Base-by-base conservation (phyloP, 2,888 invertebrate species). In the Pediacus dermestoides region DNA sequence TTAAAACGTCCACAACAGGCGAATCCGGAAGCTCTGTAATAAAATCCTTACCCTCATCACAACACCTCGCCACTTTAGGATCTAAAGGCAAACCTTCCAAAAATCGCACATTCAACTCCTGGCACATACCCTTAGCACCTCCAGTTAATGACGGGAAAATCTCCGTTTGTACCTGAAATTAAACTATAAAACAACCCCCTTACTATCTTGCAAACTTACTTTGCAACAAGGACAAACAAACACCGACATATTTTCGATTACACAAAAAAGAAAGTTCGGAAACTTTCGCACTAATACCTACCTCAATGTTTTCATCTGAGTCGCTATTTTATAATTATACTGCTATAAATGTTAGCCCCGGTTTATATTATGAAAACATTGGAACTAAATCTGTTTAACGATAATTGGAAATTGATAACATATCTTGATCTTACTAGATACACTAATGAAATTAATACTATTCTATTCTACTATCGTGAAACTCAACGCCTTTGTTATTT, bases 201-300 rank as follows among this genome's bases (percentile, higher is more conserved):
- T n/a, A n/a, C n/a, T n/a, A n/a, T n/a, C n/a, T 9, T 30, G 11
- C 1, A 30, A 8, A 35, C 64, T 68, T 61, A 86, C 89, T 61
- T 85, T 77, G 63, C 99, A 99, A 57, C 90, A 86, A 1, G 94
- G 93, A 59, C 99, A 99, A 1, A 89, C 79, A 68, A 95, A 99
- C 7, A 80, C 71, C 49, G 88, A 80, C 97, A 99, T 99, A 66
- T 99, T 99, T 73, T 99, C 97, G 2, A 99, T 71, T 0, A 97
- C 84, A 0, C 99, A 99, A 18, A 96, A 65, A 22, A 99, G n/a
- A n/a, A n/a, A n/a, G n/a, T n/a, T n/a, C n/a, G n/a, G n/a, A n/a
- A n/a, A n/a, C n/a, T n/a, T n/a, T n/a, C n/a, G n/a, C n/a, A n/a
- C n/a, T n/a, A n/a, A n/a, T n/a, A n/a, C n/a, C n/a, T n/a, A n/a